These are phyloP conservation scores for Chrysogorgia sp. DNA, from an alignment of 92 coral and sea anemone species.

Conservation along the genomic window DNA sequence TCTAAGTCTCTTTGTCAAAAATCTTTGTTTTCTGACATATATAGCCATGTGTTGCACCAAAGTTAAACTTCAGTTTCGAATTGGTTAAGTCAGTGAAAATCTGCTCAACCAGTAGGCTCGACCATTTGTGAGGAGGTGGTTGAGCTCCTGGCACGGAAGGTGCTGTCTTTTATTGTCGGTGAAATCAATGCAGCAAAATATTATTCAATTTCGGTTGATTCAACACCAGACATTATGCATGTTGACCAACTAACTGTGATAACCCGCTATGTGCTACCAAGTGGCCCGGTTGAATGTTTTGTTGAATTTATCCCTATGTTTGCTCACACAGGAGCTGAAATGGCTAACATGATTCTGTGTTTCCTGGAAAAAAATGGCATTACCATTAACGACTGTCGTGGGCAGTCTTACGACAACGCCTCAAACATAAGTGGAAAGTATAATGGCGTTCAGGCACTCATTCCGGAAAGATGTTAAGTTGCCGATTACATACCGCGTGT, in stretches of 20 bases:
- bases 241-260: conserved; percentile 17
- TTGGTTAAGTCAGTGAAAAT: too few species aligned
- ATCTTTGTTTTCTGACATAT: too few species aligned
- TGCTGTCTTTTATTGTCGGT: not conserved
- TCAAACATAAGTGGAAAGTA: too few species aligned
- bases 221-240: conserved; percentile 9
- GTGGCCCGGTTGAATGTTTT: conserved; percentile 14
- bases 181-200: too few species aligned
- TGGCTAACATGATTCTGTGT: not conserved
- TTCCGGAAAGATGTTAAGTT: not conserved
- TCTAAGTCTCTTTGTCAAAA: too few species aligned
- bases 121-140: not conserved
- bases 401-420: conserved; percentile 30
- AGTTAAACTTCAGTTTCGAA: too few species aligned
- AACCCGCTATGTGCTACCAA: conserved; percentile 10
- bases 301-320: conserved; percentile 18
- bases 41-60: too few species aligned
- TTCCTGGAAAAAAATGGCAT: not conserved
- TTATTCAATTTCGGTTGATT: conserved; percentile 10
- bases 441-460: conserved; percentile 19
- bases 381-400: conserved; percentile 5
- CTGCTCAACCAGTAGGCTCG: too few species aligned
- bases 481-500: conserved; percentile 6
- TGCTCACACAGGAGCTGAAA: conserved; percentile 25
- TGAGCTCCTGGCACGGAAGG: not conserved